Conservation (phyloP, 2,113 vertebrate genomes). For the Corynorhinus townsendii region DNA sequence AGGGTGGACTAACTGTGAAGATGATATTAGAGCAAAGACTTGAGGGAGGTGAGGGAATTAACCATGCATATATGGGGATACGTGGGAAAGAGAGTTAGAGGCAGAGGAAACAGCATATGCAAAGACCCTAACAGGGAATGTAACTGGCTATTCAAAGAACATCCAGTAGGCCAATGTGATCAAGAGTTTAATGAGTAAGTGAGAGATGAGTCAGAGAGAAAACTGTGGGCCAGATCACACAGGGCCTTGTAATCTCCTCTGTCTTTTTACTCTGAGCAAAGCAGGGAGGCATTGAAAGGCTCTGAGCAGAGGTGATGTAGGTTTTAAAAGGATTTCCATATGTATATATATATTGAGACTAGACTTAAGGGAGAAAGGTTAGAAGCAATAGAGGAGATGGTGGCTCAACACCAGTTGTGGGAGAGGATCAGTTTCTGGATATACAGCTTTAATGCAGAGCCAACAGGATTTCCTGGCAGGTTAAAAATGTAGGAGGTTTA, state of each 20-base stretch:
- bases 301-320: background rate
- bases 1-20: background rate
- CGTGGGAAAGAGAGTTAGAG: background rate
- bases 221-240: background rate
- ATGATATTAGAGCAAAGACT: background rate
- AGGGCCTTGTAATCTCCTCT: background rate
- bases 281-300: background rate
- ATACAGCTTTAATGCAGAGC: background rate
- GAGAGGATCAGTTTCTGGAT: background rate
- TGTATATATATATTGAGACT: background rate
- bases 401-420: background rate
- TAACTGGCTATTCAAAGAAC: background rate
- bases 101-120: background rate
- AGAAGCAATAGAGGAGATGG: background rate
- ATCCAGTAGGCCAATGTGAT: background rate
- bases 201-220: background rate
- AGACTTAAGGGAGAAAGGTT: background rate
- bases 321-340: background rate
- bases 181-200: background rate
- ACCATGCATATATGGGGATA: background rate
- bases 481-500: background rate
- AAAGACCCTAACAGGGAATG: background rate
- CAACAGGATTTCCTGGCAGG: background rate
- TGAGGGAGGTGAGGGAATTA: background rate
- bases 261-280: background rate